These are phyloP conservation scores for Hemiscyllium ocellatum DNA, from an alignment of 2,113 vertebrate genomes.

Conservation along the genomic window DNA sequence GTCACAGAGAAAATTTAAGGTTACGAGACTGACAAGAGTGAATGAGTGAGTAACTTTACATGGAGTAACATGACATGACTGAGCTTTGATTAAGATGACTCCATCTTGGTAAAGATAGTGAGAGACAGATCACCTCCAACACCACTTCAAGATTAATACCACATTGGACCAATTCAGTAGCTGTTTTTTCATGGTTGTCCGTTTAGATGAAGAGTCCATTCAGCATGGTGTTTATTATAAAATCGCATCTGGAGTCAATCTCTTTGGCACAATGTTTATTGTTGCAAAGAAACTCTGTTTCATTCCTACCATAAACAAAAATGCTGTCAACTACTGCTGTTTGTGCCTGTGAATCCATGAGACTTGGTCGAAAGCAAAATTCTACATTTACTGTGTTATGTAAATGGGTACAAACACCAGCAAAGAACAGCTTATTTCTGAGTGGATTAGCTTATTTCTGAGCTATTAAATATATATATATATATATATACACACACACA, in stretches of 20 bases:
- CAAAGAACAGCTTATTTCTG: neutral
- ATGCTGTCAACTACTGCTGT: neutral
- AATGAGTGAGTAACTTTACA: neutral
- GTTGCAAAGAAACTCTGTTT: neutral
- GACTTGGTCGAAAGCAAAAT: neutral
- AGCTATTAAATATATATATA: neutral
- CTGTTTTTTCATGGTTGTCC: neutral
- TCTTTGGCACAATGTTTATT: neutral
- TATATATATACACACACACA: neutral
- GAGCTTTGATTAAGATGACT: neutral
- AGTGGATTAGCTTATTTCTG: neutral
- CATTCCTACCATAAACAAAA: neutral
- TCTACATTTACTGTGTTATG: neutral
- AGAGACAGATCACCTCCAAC: neutral
- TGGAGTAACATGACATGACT: neutral
- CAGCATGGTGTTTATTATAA: constrained; percentile 14
- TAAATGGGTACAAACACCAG: neutral
- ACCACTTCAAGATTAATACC: neutral
- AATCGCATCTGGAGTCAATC: neutral
- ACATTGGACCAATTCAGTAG: neutral
- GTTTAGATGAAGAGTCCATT: neutral
- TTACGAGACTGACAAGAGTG: neutral
- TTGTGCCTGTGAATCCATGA: neutral
- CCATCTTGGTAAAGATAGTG: neutral
- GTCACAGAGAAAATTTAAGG: neutral